Base-by-base conservation (phyloP, 2,888 invertebrate genomes). In the Sesamia inferens region DNA sequence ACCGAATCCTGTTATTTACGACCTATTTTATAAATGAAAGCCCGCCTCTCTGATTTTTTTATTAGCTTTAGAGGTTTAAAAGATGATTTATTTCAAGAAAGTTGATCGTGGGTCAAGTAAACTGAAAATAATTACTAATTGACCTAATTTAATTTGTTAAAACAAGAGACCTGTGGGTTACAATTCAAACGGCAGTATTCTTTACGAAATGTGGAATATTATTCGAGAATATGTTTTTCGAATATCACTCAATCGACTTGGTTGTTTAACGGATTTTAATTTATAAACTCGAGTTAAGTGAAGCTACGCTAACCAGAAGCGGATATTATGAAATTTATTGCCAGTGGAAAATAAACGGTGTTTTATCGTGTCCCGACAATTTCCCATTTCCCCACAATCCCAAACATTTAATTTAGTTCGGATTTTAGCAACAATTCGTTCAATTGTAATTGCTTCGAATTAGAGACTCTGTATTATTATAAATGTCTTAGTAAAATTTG, bases 301-400 rank as follows among this genome's bases (percentile, higher is more conserved):
- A 84, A 84, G 66, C 74, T 76, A 68, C 81, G 82, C 70, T 86
- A 88, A 85, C 85, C 76, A 83, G 84, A 71, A 78, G 75, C 87
- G 88, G 91, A 88, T 88, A 89, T 90, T 89, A 85, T 82, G 71
- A 85, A 89, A 90, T 89, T 90, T 87, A 90, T 88, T 85, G 86
- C 80, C 79, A 78, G 73, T 81, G 55, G 85, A 85, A 87, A 89
- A 89, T 90, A 86, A 89, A 88, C 82, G 82, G 78, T 78, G 78
- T 80, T 86, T 88, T 85, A 89, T 86, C 81, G 85, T 78, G 74
- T 76, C 71, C 62, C 63, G 51, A 68, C 78, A 81, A 85, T 85
- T 83, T 86, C 84, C 74, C 66, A 83, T 71, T 31, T 31, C 31
- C 31, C 3, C 31, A 31, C 31, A 31, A 31, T 31, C 31, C 31